Conservation (phyloP, 2,888 invertebrate species). For the Phaonia tiefii region DNA sequence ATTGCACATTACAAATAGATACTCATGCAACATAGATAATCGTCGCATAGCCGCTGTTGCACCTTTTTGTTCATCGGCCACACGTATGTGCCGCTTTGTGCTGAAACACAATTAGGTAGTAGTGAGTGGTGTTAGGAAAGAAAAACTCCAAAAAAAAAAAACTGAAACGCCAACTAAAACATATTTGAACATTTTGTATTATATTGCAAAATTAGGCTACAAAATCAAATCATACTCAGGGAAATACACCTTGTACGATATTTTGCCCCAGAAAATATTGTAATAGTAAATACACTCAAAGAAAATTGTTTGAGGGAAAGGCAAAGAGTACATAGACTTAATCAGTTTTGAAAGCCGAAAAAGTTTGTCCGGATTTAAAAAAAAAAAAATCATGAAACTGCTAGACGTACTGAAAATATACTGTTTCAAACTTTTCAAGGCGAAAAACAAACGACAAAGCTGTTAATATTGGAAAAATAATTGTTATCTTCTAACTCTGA, state of each 20-base stretch:
- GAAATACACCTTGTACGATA: not conserved
- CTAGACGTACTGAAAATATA: too few relatives aligned
- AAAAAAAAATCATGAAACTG: too few relatives aligned
- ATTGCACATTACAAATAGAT: slow-evolving; percentile 26
- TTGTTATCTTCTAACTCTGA: too few relatives aligned
- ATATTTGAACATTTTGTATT: slow-evolving; percentile 42
- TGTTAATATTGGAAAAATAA: too few relatives aligned
- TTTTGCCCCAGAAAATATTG: not conserved
- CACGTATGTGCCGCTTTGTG: slow-evolving; percentile 22
- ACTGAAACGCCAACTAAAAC: slow-evolving; percentile 16
- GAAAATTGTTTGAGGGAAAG: not conserved
- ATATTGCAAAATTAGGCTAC: slow-evolving; percentile 63
- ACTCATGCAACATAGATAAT: slow-evolving; percentile 9
- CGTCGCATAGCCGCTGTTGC: not conserved
- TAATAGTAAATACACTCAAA: not conserved
- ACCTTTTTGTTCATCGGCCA: slow-evolving; percentile 16
- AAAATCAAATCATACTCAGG: slow-evolving; percentile 24
- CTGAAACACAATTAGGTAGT: slow-evolving; percentile 45
- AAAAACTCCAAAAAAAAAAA: slow-evolving; percentile 34
- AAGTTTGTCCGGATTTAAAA: too few relatives aligned
- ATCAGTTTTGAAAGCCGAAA: too few relatives aligned
- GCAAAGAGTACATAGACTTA: too few relatives aligned
- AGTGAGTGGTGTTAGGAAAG: slow-evolving; percentile 29
- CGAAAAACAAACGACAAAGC: too few relatives aligned
- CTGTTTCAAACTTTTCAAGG: too few relatives aligned